phyloP scores from a whole-genome alignment of 2,797 vertebrate species.

The Acridotheres tristis region DNA sequence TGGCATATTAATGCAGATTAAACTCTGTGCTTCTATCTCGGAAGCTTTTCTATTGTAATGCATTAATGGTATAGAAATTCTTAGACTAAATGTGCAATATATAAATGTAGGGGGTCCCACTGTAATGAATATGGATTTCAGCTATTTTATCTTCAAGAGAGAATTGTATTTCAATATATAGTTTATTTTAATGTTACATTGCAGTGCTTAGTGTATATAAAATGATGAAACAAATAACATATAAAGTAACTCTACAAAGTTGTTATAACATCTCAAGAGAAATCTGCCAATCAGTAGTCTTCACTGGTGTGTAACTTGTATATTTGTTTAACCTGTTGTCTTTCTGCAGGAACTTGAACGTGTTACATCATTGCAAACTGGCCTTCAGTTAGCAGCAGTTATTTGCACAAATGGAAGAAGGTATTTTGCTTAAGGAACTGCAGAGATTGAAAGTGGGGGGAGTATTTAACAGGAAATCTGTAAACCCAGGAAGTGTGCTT shows the following conservation, averaged over 20 bases:
- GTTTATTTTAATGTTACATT: background rate
- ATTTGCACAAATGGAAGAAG: constrained; percentile 97
- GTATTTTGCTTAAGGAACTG: constrained; percentile 68
- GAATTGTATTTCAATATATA: background rate
- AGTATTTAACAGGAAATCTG: background rate
- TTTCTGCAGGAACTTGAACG: constrained; percentile 90
- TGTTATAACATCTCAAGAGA: background rate
- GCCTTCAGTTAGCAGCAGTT: constrained; percentile 93
- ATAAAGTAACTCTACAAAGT: background rate
- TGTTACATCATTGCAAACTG: constrained; percentile 91
- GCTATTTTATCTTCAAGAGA: background rate
- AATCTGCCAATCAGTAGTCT: background rate
- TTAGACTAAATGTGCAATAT: background rate
- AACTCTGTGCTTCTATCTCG: background rate
- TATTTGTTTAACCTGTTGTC: background rate
- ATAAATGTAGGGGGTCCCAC: background rate
- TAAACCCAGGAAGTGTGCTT: background rate
- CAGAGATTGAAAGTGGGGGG: background rate
- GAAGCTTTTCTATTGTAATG: background rate
- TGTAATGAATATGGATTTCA: background rate
- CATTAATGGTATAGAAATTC: background rate
- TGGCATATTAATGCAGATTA: background rate
- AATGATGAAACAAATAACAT: background rate
- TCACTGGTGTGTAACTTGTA: background rate
- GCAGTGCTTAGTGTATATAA: background rate